Conservation (phyloP, 1,140 invertebrate genomes). For the Pomacea maculata region DNA sequence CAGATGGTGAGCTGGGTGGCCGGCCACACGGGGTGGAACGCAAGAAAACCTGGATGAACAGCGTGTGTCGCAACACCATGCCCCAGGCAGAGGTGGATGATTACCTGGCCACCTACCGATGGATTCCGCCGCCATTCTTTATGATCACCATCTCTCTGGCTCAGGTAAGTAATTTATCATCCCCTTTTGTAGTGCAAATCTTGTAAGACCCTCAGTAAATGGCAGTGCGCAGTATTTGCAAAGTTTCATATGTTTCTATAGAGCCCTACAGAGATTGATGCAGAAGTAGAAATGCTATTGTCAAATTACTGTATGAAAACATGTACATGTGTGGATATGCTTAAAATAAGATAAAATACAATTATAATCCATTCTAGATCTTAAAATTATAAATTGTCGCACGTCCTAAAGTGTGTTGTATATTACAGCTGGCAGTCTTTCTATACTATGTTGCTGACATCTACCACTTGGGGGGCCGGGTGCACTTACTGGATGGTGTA, state of each 20-base stretch:
- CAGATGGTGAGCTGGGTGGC: not conserved
- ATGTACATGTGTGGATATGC: not conserved
- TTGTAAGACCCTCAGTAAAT: too few species aligned
- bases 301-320: not conserved
- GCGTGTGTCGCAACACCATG: slow-evolving; percentile 27
- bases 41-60: slow-evolving; percentile 6
- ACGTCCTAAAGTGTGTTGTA: slow-evolving; percentile 3
- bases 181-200: too few species aligned
- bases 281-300: too few species aligned
- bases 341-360: not conserved
- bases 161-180: slow-evolving; percentile 19
- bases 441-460: slow-evolving; percentile 10
- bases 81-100: slow-evolving; percentile 23
- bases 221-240: too few species aligned
- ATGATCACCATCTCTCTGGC: slow-evolving; percentile 27
- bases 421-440: slow-evolving; percentile 16
- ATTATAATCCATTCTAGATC: not conserved
- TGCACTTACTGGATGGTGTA: slow-evolving; percentile 33
- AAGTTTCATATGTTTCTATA: too few species aligned
- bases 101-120: slow-evolving; percentile 24
- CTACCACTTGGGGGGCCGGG: not conserved
- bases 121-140: slow-evolving; percentile 30
- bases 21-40: not conserved
- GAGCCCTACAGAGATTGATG: too few species aligned
- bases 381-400: not conserved